Conservation (phyloP, 1,140 invertebrate genomes). For the Marisa cornuarietis region DNA sequence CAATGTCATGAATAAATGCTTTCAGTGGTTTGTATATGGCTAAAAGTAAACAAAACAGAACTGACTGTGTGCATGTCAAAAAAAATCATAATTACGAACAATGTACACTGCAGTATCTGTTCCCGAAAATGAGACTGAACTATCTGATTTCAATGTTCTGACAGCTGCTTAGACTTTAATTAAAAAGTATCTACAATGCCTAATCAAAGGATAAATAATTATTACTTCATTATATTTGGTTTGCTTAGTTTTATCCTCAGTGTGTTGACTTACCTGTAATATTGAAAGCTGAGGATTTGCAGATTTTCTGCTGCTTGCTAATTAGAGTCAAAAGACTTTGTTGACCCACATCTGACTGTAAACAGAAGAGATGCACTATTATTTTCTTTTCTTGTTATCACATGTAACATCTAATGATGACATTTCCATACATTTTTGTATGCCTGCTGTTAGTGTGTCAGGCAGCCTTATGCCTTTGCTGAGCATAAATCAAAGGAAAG, state of each 20-base stretch:
- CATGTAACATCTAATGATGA: background rate
- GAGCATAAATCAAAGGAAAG: too few relatives aligned
- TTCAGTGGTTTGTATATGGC: slow-evolving; percentile 80
- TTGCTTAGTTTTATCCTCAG: background rate
- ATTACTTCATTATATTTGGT: background rate
- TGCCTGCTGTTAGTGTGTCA: too few relatives aligned
- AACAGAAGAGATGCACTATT: background rate
- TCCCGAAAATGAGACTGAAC: too few relatives aligned
- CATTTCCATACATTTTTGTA: too few relatives aligned
- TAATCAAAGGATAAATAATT: too few relatives aligned
- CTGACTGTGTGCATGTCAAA: background rate
- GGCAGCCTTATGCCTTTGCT: too few relatives aligned
- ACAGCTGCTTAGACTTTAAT: too few relatives aligned
- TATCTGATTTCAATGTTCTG: too few relatives aligned
- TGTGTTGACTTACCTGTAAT: slow-evolving; percentile 69
- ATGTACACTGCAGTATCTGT: too few relatives aligned
- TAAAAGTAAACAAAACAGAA: slow-evolving; percentile 35
- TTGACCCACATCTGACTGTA: slow-evolving; percentile 31
- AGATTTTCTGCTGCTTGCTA: slow-evolving; percentile 69
- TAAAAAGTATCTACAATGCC: too few relatives aligned
- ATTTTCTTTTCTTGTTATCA: background rate
- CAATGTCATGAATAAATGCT: slow-evolving; percentile 81
- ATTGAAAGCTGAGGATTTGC: slow-evolving; percentile 78
- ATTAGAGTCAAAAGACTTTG: slow-evolving; percentile 40
- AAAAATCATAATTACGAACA: background rate